Base-by-base conservation (phyloP, 2,113 vertebrate species). In the Neodontobutis hainanensis region DNA sequence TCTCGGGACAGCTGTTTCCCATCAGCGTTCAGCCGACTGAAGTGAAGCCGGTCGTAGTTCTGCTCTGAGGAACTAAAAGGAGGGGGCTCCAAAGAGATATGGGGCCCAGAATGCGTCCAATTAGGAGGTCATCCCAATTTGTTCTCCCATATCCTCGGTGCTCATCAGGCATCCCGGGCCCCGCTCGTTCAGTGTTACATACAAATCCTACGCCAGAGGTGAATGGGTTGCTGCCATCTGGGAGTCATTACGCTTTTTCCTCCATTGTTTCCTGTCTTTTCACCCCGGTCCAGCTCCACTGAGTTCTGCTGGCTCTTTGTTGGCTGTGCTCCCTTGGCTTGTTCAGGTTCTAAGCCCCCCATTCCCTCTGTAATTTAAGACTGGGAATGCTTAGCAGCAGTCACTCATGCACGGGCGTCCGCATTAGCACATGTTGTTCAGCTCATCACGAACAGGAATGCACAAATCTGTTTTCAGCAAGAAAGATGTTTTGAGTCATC, bases 101-200 rank as follows among this genome's bases (percentile, higher is more conserved):
- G 11, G 52, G 59, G 81, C 73, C 78, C 66, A 58, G 59, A 90
- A 85, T 73, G 73, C 71, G 49, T 80, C 86, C 86, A 90, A 88
- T 89, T 89, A 90, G 66, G 76, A 78, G 88, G 90, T 91, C 85
- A 81, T 85, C 83, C 85, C 81, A 89, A 91, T 91, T 90, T 90
- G 88, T 90, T 87, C 75, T 67, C 78, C 77, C 81, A 68, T 72
- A 70, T 81, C 78, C 75, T 65, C 32, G 3, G 7, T 12, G 68
- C 66, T 85, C 84, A 75, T 89, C 82, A 56, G 79, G 65, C 64
- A 0, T 67, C 65, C 46, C 61, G 4, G 77, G 43, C 75, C 34
- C 57, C 4, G 10, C 77, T 55, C 34, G 50, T 42, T 52, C 52
- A 8, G 49, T 35, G 82, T 77, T 76, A 75, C 48, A 74, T 48